Conservation (phyloP, 2,888 invertebrate species). For the Dasysyrphus albostriatus region DNA sequence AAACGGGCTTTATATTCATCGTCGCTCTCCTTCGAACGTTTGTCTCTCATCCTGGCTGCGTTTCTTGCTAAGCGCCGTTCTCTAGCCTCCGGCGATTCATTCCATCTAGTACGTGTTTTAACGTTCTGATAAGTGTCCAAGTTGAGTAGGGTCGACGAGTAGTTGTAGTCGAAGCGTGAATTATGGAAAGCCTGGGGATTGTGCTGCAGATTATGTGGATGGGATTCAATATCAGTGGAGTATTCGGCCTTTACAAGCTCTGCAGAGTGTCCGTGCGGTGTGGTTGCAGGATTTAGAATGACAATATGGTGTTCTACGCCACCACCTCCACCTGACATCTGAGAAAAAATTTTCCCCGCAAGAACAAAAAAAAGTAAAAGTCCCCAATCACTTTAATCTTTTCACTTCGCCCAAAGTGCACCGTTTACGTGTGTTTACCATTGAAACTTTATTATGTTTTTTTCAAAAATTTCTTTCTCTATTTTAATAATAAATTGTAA, state of each 20-base stretch:
- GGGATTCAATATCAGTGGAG: conserved; percentile 59
- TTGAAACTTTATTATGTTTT: conserved; percentile 39
- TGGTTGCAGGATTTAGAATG: conserved; percentile 70
- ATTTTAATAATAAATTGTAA: conserved; percentile 11
- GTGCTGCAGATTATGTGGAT: conserved; percentile 66
- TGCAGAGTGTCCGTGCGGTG: conserved; percentile 63
- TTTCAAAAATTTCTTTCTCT: not conserved
- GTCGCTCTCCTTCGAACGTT: conserved; percentile 82
- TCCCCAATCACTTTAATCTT: conserved; percentile 64
- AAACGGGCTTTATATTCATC: conserved; percentile 82
- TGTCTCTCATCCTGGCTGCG: conserved; percentile 84
- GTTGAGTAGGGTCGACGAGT: conserved; percentile 76
- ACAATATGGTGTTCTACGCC: conserved; percentile 75
- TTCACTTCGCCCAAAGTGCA: conserved; percentile 70
- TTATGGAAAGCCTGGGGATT: conserved; percentile 71
- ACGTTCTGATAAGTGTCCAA: conserved; percentile 77
- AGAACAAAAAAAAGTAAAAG: conserved; percentile 63
- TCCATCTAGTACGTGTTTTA: conserved; percentile 81
- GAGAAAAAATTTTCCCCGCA: conserved; percentile 72
- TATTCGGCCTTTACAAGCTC: conserved; percentile 67
- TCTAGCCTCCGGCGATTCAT: conserved; percentile 83
- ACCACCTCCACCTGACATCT: conserved; percentile 76
- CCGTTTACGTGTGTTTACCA: conserved; percentile 61
- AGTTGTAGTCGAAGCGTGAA: conserved; percentile 73
- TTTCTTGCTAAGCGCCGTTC: conserved; percentile 82